Conservation (phyloP, 2,888 invertebrate genomes). For the Perdita meconis region DNA sequence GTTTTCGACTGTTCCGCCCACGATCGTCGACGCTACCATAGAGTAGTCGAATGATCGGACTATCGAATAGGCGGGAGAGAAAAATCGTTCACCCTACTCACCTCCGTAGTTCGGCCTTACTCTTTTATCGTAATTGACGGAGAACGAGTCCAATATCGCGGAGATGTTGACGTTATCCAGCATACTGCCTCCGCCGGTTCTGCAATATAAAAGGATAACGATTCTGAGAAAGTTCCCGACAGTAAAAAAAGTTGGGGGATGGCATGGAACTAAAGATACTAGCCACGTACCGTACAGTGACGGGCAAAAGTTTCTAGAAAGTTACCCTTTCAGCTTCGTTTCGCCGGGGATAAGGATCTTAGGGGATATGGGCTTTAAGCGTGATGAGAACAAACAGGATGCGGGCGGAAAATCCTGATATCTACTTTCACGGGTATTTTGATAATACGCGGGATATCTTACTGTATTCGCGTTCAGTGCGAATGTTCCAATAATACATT, state of each 20-base stretch:
- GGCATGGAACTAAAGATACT: conserved; percentile 13
- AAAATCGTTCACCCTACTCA: conserved; percentile 85
- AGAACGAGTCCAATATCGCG: conserved; percentile 97
- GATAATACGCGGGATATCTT: neutral
- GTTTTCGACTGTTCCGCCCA: conserved; percentile 49
- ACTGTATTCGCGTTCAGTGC: too few relatives aligned
- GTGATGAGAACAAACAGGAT: neutral
- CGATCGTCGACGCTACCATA: conserved; percentile 55
- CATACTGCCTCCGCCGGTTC: conserved; percentile 92
- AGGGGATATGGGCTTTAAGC: conserved; percentile 2
- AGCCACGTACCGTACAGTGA: conserved; percentile 14
- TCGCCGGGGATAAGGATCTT: neutral
- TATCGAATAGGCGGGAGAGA: conserved; percentile 79
- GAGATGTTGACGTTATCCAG: conserved; percentile 97
- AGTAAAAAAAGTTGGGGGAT: conserved; percentile 17
- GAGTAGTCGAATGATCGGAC: conserved; percentile 65
- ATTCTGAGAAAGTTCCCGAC: conserved; percentile 39
- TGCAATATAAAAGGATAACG: conserved; percentile 82
- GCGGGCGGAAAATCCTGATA: neutral
- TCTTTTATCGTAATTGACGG: conserved; percentile 99
- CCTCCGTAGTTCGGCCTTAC: conserved; percentile 99
- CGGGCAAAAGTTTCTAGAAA: conserved; percentile 9
- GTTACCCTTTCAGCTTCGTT: conserved; percentile 14
- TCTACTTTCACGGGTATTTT: neutral
- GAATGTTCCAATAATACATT: too few relatives aligned